A percentile compares a stretch with the other conserved stretches of the same genome.
Evolutionary conservation across 2,113 vertebrate species (phyloP).

Genomic region (Eurystomus gularis): DNA sequence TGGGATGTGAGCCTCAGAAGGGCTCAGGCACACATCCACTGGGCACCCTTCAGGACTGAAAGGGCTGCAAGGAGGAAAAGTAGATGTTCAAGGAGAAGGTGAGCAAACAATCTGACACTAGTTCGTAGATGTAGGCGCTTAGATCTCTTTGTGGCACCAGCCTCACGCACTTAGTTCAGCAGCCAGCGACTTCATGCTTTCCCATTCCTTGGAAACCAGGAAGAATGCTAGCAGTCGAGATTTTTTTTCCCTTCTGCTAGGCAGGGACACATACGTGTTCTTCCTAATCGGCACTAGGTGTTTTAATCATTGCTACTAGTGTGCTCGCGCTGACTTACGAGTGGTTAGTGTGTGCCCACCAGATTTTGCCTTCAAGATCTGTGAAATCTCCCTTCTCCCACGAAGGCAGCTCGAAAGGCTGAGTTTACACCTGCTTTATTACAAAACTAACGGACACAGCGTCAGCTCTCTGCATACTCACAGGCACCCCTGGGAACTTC

Average conservation of each 20-base stretch:
- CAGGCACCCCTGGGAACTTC: neutral
- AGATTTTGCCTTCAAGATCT: neutral
- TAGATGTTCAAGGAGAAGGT: neutral
- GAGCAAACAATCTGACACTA: rapidly evolving
- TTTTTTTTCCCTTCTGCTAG: neutral
- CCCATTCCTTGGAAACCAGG: neutral
- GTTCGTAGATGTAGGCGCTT: neutral
- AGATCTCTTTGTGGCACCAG: neutral
- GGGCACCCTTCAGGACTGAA: neutral
- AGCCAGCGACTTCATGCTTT: neutral
- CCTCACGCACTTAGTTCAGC: neutral
- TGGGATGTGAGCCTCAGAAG: neutral
- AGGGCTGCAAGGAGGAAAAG: neutral
- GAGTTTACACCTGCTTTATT: neutral
- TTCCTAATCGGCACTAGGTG: neutral
- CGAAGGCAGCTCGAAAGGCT: neutral
- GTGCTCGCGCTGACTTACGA: neutral
- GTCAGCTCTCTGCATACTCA: neutral
- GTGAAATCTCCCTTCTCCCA: neutral
- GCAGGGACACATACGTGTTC: rapidly evolving
- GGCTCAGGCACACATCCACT: neutral
- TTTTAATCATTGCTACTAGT: neutral
- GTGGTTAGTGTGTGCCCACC: too few species aligned
- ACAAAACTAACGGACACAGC: neutral
- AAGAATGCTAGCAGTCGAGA: neutral